A percentile compares a stretch with the other conserved stretches of the same genome.
Evolutionary conservation across 2,797 vertebrate genomes (phyloP).

Genomic region (Linurgus olivaceus): DNA sequence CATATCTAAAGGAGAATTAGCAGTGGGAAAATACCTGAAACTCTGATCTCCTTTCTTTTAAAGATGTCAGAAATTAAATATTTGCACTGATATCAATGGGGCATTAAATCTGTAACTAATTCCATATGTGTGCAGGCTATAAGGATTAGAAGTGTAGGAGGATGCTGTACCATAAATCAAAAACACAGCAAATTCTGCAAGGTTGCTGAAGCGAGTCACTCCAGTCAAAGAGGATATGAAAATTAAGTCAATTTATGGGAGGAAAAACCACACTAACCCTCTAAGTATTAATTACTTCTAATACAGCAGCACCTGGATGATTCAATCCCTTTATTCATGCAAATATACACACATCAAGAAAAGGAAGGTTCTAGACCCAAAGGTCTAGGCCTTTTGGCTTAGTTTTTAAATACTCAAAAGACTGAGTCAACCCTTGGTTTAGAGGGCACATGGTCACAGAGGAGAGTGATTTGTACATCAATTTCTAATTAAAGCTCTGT

Average conservation of each 20-base stretch:
- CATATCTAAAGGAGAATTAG: not conserved
- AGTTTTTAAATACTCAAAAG: not conserved
- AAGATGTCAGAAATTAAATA: slow-evolving; percentile 28
- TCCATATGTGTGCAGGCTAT: not conserved
- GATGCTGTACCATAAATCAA: slow-evolving; percentile 38
- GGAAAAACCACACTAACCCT: not conserved
- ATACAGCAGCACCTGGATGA: not conserved
- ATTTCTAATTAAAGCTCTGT: not conserved
- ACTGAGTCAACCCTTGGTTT: not conserved
- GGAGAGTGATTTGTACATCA: not conserved
- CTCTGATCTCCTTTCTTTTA: not conserved
- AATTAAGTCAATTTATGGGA: slow-evolving; percentile 15
- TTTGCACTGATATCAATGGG: slow-evolving; percentile 17
- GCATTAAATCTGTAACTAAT: slow-evolving; percentile 46
- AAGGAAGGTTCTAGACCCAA: not conserved
- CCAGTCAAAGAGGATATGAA: slow-evolving; percentile 18
- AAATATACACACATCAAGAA: not conserved
- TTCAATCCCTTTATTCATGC: not conserved
- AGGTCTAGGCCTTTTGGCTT: not conserved
- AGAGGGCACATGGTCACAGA: not conserved
- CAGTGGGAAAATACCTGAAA: not conserved
- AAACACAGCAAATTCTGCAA: slow-evolving; percentile 32
- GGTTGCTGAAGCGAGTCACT: not conserved
- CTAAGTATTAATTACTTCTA: not conserved
- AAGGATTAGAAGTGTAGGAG: slow-evolving; percentile 2